Evolutionary conservation across 2,888 invertebrate species (phyloP).

Genomic region (Drosophila mercatorum): DNA sequence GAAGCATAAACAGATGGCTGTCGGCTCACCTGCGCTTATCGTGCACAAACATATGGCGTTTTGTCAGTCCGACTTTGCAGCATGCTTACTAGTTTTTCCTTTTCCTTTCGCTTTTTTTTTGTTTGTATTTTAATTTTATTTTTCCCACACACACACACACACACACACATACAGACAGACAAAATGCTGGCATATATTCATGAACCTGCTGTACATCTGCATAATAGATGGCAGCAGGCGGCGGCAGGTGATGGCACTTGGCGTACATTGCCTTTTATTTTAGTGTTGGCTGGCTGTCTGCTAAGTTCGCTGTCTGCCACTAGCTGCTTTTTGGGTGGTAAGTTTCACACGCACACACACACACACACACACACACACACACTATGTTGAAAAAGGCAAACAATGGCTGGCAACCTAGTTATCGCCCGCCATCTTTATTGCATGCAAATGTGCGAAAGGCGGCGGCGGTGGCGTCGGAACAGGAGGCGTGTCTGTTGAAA

Average conservation of each 20-base stretch:
- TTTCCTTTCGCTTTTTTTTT: slow-evolving; percentile 10
- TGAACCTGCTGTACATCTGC: slow-evolving; percentile 78
- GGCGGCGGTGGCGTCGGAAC: slow-evolving; percentile 60
- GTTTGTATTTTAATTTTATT: slow-evolving; percentile 24
- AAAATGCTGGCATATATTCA: slow-evolving; percentile 76
- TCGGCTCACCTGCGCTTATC: slow-evolving; percentile 53
- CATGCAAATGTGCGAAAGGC: slow-evolving; percentile 79
- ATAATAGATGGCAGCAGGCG: slow-evolving; percentile 75
- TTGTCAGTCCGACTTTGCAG: slow-evolving; percentile 66
- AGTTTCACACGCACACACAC: slow-evolving; percentile 53
- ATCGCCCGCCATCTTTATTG: slow-evolving; percentile 79
- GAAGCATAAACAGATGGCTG: slow-evolving; percentile 13
- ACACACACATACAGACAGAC: slow-evolving; percentile 40
- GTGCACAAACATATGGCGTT: slow-evolving; percentile 74
- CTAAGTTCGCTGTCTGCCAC: slow-evolving; percentile 53
- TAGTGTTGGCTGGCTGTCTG: slow-evolving; percentile 62
- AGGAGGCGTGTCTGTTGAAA: slow-evolving; percentile 73
- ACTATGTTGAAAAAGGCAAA: slow-evolving; percentile 70
- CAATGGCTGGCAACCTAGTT: slow-evolving; percentile 77
- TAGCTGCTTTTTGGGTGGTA: slow-evolving; percentile 64
- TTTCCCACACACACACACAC: slow-evolving; percentile 19
- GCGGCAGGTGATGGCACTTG: slow-evolving; percentile 75
- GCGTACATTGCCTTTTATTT: slow-evolving; percentile 77
- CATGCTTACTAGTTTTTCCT: slow-evolving; percentile 27
- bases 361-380: slow-evolving; percentile 8